These are phyloP conservation scores for Nemotelus pantherinus DNA, from an alignment of 2,888 invertebrate genomes.

Conservation along the genomic window DNA sequence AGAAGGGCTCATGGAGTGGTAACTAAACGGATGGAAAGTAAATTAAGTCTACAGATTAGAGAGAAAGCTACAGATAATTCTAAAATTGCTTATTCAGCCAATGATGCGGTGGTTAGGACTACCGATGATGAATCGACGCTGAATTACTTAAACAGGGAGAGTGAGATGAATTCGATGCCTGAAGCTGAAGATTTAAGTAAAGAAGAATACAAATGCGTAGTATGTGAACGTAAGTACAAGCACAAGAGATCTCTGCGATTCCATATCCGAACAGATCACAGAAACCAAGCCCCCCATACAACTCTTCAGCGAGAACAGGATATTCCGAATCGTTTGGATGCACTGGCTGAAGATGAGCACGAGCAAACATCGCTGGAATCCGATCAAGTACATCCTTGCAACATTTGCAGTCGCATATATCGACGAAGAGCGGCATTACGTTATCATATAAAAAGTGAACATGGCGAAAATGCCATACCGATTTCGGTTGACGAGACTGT, in stretches of 20 bases:
- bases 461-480: neutral
- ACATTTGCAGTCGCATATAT: neutral
- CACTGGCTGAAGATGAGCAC: neutral
- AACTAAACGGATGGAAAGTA: neutral
- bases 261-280: neutral
- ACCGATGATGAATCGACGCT: no score
- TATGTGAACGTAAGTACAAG: neutral
- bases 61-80: neutral
- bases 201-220: neutral
- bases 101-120: no score
- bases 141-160: no score
- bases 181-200: neutral
- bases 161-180: neutral
- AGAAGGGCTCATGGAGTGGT: neutral
- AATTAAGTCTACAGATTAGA: neutral
- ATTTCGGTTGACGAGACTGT: neutral
- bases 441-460: neutral
- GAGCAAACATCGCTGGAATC: neutral
- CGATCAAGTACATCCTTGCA: neutral
- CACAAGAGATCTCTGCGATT: neutral
- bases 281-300: neutral
- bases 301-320: neutral
- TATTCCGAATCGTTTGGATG: neutral
- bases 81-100: neutral
- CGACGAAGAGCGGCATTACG: neutral